These are phyloP conservation scores for Cyclophora albipunctata DNA, from an alignment of 2,888 invertebrate species.

Conservation along the genomic window DNA sequence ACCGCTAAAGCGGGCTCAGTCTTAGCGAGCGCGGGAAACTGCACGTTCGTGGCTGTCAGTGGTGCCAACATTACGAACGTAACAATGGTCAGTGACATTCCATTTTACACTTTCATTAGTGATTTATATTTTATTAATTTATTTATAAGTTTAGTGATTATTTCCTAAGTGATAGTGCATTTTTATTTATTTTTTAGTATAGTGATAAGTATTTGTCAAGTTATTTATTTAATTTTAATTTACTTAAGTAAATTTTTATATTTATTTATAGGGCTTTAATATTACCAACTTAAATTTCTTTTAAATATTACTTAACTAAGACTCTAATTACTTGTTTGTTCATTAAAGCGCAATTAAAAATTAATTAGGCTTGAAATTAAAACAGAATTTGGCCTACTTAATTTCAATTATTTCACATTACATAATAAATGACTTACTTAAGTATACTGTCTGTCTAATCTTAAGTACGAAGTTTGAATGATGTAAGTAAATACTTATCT, in stretches of 20 bases:
- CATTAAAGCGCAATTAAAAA: no score
- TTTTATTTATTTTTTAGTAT: background rate
- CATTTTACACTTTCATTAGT: slow-evolving; percentile 41
- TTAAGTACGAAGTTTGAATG: no score
- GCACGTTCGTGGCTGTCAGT: slow-evolving; percentile 27
- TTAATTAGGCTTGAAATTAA: no score
- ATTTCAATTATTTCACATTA: no score
- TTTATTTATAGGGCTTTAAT: no score
- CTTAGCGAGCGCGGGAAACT: slow-evolving; percentile 40
- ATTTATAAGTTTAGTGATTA: slow-evolving; percentile 24
- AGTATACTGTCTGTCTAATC: no score
- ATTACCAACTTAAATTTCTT: background rate
- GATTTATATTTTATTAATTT: slow-evolving; percentile 37
- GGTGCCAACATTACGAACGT: slow-evolving; percentile 32
- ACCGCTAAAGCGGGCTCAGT: slow-evolving; percentile 49
- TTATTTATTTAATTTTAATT: background rate
- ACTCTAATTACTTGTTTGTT: no score
- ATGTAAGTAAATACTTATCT: no score
- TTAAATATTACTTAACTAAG: background rate
- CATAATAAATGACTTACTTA: no score
- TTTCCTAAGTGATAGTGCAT: slow-evolving; percentile 4
- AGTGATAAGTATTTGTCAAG: background rate
- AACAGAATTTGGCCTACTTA: no score
- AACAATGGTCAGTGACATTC: slow-evolving; percentile 60
- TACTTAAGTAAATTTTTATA: background rate